These are phyloP conservation scores for Oceanites oceanicus DNA, from an alignment of 2,113 vertebrate species.

Conservation along the genomic window DNA sequence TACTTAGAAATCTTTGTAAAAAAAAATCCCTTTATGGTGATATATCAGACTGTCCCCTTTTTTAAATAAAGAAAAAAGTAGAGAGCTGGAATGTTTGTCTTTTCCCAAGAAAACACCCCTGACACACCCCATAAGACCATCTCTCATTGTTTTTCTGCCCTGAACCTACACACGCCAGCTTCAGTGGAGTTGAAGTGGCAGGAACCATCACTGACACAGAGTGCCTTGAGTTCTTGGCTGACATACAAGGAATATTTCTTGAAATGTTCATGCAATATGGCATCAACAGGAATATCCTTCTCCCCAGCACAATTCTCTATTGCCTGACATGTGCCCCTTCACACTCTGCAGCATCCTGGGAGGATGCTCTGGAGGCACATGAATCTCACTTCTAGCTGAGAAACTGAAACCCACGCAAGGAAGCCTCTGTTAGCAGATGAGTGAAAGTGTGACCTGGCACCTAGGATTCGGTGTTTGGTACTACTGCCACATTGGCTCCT, in stretches of 20 bases:
- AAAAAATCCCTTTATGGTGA: not conserved
- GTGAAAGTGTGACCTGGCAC: not conserved
- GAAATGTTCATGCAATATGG: not conserved
- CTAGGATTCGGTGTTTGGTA: not conserved
- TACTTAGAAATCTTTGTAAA: not conserved
- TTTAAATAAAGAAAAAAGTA: not conserved
- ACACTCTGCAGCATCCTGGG: not conserved
- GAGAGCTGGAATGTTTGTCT: not conserved
- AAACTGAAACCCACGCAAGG: not conserved
- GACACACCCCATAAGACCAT: too few relatives aligned
- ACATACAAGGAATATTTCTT: not conserved
- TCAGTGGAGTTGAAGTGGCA: not conserved
- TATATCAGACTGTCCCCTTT: not conserved
- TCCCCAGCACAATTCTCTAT: not conserved
- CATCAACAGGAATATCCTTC: not conserved
- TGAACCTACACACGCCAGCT: not conserved
- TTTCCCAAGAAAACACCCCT: not conserved
- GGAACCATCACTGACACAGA: not conserved
- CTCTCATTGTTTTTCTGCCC: not conserved
- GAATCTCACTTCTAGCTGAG: not conserved
- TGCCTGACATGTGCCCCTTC: not conserved
- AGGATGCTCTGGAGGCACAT: not conserved
- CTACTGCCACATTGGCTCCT: not conserved
- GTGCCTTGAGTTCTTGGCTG: not conserved
- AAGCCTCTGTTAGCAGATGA: not conserved